Conservation (phyloP, 2,113 vertebrate species). For the Axis porcinus region DNA sequence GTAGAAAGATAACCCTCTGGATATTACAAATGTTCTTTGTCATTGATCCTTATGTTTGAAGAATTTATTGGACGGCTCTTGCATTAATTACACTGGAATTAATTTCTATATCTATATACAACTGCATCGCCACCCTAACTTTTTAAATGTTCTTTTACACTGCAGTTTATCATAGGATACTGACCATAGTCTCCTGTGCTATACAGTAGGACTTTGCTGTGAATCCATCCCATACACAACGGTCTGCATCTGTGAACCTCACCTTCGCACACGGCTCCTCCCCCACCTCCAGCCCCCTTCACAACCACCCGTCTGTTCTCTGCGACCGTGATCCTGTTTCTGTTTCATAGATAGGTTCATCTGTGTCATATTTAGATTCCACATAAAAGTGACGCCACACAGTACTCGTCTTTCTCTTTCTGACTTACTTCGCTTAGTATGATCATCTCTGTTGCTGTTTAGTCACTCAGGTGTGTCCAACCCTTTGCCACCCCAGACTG, state of each 20-base stretch:
- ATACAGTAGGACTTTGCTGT: rapidly evolving
- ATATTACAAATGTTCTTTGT: neutral
- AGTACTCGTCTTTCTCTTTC: neutral
- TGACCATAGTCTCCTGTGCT: neutral
- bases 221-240: rapidly evolving
- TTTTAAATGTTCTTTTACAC: neutral
- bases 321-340: neutral
- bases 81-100: neutral
- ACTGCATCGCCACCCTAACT: neutral
- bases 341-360: neutral
- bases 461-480: neutral
- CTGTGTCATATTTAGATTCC: neutral
- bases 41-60: neutral
- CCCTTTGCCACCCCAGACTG: neutral
- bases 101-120: neutral
- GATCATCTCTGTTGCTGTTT: too few relatives aligned
- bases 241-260: neutral
- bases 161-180: rapidly evolving
- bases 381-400: rapidly evolving
- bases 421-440: too few relatives aligned
- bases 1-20: neutral
- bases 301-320: neutral
- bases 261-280: neutral
- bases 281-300: rapidly evolving
- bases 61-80: neutral